Evolutionary conservation across 2,888 invertebrate species (phyloP).

Genomic region (Dermolepida albohirtum): DNA sequence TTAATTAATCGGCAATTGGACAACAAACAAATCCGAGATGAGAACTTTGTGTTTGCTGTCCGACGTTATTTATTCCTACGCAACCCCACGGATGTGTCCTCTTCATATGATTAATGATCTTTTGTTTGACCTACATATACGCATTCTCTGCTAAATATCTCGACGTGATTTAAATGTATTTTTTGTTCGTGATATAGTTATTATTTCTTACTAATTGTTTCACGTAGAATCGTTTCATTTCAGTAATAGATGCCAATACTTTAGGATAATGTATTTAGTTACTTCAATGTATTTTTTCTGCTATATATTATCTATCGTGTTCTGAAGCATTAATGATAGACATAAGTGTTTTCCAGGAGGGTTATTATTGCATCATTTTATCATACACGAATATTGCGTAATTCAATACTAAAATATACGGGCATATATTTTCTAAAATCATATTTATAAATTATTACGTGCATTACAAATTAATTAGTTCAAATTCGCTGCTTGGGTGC

Average conservation of each 20-base stretch:
- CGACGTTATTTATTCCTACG: conserved; percentile 5
- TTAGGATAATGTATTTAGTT: not conserved
- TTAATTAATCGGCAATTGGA: not conserved
- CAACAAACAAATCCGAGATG: conserved; percentile 2
- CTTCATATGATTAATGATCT: conserved; percentile 44
- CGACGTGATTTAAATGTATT: too few relatives aligned
- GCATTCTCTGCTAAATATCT: not conserved
- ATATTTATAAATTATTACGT: too few relatives aligned
- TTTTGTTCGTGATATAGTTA: too few relatives aligned
- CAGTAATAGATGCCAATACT: too few relatives aligned
- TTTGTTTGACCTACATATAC: conserved; percentile 42
- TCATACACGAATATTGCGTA: not conserved
- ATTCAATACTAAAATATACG: too few relatives aligned
- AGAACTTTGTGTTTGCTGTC: conserved; percentile 12
- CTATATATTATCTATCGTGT: conserved; percentile 42
- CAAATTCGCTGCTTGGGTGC: too few relatives aligned
- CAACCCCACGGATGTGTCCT: conserved; percentile 37
- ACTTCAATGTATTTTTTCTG: conserved; percentile 5
- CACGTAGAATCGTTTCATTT: too few relatives aligned
- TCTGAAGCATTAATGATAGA: conserved; percentile 45
- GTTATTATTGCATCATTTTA: not conserved
- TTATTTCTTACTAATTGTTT: too few relatives aligned
- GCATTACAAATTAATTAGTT: too few relatives aligned
- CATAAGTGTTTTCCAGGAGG: conserved; percentile 13
- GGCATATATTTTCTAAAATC: too few relatives aligned